A percentile compares a stretch with the other conserved stretches of the same genome.
Conservation (phyloP, 2,797 vertebrate species). For the Ispidina lecontei region DNA sequence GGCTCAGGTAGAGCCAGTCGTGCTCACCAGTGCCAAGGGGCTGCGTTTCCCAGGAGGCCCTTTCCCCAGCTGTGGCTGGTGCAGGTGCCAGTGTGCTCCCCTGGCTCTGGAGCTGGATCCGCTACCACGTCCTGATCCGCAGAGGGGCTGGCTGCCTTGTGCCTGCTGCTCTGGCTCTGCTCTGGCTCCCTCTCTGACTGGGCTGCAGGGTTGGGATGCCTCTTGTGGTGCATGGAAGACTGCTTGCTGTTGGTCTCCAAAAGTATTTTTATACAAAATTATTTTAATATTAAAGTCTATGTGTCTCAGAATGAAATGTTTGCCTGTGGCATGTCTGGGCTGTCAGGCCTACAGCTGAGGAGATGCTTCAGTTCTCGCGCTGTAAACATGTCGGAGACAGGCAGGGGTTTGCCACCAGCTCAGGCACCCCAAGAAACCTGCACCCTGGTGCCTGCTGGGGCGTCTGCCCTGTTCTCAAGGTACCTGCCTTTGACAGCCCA, state of each 20-base stretch:
- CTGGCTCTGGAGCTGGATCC: background rate
- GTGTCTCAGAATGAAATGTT: background rate
- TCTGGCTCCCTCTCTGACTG: background rate
- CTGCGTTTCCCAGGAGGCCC: background rate
- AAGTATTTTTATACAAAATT: conserved; percentile 63
- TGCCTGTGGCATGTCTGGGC: background rate
- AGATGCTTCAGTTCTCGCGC: background rate
- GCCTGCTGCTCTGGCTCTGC: conserved; percentile 11
- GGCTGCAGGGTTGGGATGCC: background rate
- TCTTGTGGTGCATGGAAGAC: background rate
- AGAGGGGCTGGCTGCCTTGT: background rate
- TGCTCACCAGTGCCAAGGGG: background rate
- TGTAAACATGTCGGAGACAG: background rate
- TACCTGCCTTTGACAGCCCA: background rate
- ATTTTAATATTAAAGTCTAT: conserved; percentile 67
- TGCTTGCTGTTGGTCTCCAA: background rate
- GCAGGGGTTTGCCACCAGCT: background rate
- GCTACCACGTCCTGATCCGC: background rate
- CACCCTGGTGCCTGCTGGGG: background rate
- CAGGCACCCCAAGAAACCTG: accelerated
- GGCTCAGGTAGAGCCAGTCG: background rate
- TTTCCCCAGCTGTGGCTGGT: background rate
- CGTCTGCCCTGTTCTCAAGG: background rate
- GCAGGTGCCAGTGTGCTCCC: background rate
- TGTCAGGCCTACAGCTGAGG: background rate